Base-by-base conservation (phyloP, 2,888 invertebrate genomes). In the Tetragonula carbonaria region DNA sequence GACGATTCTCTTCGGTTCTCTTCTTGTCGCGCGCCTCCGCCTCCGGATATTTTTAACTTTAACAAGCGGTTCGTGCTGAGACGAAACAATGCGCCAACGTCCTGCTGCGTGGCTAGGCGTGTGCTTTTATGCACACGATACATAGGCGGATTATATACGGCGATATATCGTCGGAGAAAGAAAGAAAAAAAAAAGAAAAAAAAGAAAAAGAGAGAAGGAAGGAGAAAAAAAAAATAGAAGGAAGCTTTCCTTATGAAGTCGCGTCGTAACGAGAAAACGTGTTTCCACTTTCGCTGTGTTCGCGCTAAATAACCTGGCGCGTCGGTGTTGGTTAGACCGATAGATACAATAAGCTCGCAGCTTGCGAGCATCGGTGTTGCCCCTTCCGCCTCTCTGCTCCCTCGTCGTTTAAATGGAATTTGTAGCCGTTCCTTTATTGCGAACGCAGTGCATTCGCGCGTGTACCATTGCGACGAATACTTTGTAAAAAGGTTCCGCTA, bases 1-100 rank as follows among this genome's bases (percentile, higher is more conserved):
- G 63, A 51, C 59, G 65, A 62, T 82, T 21, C 23, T 63, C 33
- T 33, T 33, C 33, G 21, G 79, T 71, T 81, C 67, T 57, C 85
- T 59, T 82, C 86, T 79, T 55, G 84, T 76, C 59, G 79, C 78
- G 68, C 83, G 80, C 77, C 75, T 73, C 81, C 73, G 82, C 86
- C 45, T 8, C 8, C 91, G 90, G 91, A 91, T 91, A 91, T 91
- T 91, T 91, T 90, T 89, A 91, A 92, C 90, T 91, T 90, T 89
- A 91, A 92, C 90, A 88, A 91, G 90, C 88, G 80, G 84, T 87
- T 87, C 91, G 84, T 86, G 90, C 86, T 79, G 84, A 86, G 86
- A 91, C 87, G 86, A 90, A 91, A 91, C 91, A 91, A 91, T 90
- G 88, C 81, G 79, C 86, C 76, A 45, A n/a, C 57, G n/a, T 82